Percentiles rank a stretch among this genome's conserved stretches.
Conservation (phyloP, 2,888 invertebrate species). For the Drosophila infuscata region DNA sequence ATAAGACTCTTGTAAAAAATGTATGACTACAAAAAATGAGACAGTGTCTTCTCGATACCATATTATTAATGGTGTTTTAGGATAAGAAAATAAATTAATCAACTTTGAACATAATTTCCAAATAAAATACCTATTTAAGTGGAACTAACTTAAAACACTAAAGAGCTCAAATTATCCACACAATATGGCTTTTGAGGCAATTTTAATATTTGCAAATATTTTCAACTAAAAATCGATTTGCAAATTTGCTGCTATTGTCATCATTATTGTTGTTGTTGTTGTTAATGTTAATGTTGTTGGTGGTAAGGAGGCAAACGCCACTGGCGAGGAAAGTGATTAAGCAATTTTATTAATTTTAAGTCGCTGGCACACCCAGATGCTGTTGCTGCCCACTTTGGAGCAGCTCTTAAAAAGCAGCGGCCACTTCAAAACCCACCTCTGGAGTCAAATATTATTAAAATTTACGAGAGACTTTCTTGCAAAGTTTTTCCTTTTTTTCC, state of each 20-base stretch:
- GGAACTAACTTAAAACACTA: neutral
- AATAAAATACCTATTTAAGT: neutral
- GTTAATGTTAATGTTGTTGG: conserved; percentile 6
- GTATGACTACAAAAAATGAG: neutral
- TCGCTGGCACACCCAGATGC: conserved; percentile 7
- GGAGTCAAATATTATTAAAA: conserved; percentile 72
- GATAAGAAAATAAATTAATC: neutral
- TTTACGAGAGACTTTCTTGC: conserved; percentile 59
- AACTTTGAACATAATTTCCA: neutral
- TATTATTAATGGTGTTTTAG: neutral
- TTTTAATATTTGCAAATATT: conserved; percentile 13
- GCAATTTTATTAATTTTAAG: conserved; percentile 69
- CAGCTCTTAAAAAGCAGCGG: conserved; percentile 33
- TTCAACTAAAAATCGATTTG: neutral
- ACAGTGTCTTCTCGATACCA: neutral
- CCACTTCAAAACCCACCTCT: conserved; percentile 38
- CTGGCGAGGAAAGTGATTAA: conserved; percentile 63
- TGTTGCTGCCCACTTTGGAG: conserved; percentile 8
- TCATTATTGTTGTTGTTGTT: conserved; percentile 11
- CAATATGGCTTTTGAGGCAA: neutral
- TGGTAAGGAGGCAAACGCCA: conserved; percentile 22
- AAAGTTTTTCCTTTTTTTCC: conserved; percentile 46
- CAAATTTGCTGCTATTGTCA: neutral
- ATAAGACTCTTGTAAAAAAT: neutral
- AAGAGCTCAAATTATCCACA: neutral